A percentile compares a stretch with the other conserved stretches of the same genome.
phyloP scores from a whole-genome alignment of 2,888 invertebrate species.

The Euphydryas editha region DNA sequence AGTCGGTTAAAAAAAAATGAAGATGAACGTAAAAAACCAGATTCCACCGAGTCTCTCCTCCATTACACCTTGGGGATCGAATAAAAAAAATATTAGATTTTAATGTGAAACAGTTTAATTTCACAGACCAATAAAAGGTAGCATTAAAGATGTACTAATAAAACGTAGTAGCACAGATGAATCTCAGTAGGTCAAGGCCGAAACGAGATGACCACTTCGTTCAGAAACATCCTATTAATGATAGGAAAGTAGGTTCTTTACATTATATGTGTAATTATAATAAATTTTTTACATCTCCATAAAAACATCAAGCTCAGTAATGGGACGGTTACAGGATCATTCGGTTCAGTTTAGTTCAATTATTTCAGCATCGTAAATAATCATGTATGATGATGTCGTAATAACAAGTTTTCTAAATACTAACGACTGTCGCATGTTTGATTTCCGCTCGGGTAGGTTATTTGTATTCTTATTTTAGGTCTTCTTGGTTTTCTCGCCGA shows the following conservation, averaged over 20 bases:
- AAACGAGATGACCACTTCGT: conserved; percentile 6
- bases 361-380: no score
- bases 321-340: no score
- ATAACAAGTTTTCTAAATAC: no score
- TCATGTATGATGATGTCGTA: no score
- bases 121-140: conserved; percentile 21
- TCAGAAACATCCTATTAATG: background rate
- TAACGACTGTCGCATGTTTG: no score
- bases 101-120: conserved; percentile 18
- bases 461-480: no score
- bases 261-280: no score
- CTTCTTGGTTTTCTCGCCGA: no score
- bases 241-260: background rate
- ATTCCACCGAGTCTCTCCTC: background rate
- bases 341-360: no score
- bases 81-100: conserved; percentile 18
- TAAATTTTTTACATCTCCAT: no score
- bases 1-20: background rate
- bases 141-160: conserved; percentile 14
- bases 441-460: no score
- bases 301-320: no score
- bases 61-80: conserved; percentile 16
- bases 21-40: background rate
- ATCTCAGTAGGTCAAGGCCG: conserved; percentile 24
- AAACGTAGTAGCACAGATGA: conserved; percentile 13